These are phyloP conservation scores for Apamea anceps DNA, from an alignment of 2,888 invertebrate species.

Conservation along the genomic window DNA sequence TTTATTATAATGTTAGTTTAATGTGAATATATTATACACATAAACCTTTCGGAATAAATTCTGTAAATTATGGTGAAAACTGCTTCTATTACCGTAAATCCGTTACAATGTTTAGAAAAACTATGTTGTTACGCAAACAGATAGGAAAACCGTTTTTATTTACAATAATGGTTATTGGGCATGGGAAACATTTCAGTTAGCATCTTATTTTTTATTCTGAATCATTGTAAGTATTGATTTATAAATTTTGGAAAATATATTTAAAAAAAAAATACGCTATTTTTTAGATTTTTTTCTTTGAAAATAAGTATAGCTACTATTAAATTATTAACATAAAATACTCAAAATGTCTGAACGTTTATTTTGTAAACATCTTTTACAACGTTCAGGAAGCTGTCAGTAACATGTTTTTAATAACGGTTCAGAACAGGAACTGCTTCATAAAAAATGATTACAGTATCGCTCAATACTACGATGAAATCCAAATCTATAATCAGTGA, in stretches of 20 bases:
- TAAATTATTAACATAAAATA: not conserved
- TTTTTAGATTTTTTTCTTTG: not conserved
- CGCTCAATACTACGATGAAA: not conserved
- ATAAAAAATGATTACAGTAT: conserved; percentile 2
- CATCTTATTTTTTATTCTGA: not conserved
- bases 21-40: not conserved
- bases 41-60: not conserved
- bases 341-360: not conserved
- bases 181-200: not conserved
- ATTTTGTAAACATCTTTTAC: not conserved
- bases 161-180: not conserved
- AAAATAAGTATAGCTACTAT: not conserved
- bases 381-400: conserved; percentile 10
- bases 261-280: not conserved
- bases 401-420: conserved; percentile 1
- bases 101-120: not conserved
- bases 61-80: not conserved
- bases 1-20: not conserved
- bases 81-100: not conserved
- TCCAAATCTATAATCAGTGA: not conserved
- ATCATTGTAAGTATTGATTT: not conserved
- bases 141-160: too few species aligned
- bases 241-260: not conserved
- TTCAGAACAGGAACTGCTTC: not conserved
- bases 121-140: not conserved